Percentiles rank a stretch among this genome's conserved stretches.
These are phyloP conservation scores for Hippocampus comes DNA, from an alignment of 2,113 vertebrate genomes.

Conservation along the genomic window DNA sequence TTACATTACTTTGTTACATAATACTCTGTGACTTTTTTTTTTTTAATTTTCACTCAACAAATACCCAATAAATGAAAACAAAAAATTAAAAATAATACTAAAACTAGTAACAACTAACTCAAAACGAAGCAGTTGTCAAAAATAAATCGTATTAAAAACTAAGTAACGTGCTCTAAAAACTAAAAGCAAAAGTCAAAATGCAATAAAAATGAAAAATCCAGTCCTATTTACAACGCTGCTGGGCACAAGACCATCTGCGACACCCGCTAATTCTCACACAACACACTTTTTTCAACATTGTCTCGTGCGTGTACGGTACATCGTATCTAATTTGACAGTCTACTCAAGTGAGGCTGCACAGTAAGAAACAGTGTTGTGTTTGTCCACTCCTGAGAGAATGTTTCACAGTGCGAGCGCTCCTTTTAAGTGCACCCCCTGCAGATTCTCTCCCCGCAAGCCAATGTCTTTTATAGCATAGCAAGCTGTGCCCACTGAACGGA, in stretches of 20 bases:
- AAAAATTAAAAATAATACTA: too few relatives aligned
- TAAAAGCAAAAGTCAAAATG: too few relatives aligned
- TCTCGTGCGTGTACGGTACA: conserved; percentile 9
- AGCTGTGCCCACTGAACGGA: conserved; percentile 25
- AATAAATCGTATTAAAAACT: too few relatives aligned
- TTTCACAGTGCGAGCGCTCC: conserved; percentile 31
- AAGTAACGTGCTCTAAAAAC: too few relatives aligned
- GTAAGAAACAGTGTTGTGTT: conserved; percentile 25
- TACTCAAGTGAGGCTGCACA: conserved; percentile 20
- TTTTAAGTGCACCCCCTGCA: conserved; percentile 38
- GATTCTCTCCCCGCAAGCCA: conserved; percentile 15
- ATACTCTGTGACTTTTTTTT: too few relatives aligned
- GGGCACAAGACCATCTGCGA: not conserved
- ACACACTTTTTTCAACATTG: not conserved
- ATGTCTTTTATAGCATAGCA: conserved; percentile 33
- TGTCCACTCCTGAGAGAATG: conserved; percentile 36
- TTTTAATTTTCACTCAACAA: too few relatives aligned
- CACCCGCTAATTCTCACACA: not conserved
- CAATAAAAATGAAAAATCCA: too few relatives aligned
- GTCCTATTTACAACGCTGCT: too few relatives aligned
- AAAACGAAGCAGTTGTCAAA: too few relatives aligned
- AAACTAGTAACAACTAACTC: too few relatives aligned
- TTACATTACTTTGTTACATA: too few relatives aligned
- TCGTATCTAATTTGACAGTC: conserved; percentile 21
- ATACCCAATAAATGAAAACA: too few relatives aligned